Conservation (phyloP, 2,113 vertebrate genomes). For the Aspidoscelis tigris region DNA sequence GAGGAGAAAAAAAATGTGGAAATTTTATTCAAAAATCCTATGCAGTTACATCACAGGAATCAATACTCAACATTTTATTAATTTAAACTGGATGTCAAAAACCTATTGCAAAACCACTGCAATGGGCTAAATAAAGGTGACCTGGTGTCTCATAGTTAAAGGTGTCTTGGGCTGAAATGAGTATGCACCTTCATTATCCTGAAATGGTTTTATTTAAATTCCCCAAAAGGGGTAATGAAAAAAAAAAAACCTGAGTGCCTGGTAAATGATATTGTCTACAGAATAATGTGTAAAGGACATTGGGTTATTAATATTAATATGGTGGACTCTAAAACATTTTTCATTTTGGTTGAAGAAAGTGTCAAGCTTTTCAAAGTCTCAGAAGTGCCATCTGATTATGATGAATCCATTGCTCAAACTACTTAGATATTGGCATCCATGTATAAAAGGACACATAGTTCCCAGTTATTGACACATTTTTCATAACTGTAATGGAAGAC, state of each 20-base stretch:
- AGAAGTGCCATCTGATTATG: slow-evolving; percentile 11
- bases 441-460: slow-evolving; percentile 24
- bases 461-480: slow-evolving; percentile 36
- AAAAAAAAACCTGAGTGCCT: slow-evolving; percentile 2
- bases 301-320: slow-evolving; percentile 49
- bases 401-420: slow-evolving; percentile 30
- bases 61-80: not conserved
- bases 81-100: slow-evolving; percentile 11
- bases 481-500: slow-evolving; percentile 27
- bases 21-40: not conserved
- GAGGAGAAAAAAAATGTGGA: too few species aligned
- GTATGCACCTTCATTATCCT: not conserved
- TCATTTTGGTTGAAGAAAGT: slow-evolving; percentile 30
- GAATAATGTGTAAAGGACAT: slow-evolving; percentile 35
- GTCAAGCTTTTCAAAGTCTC: slow-evolving; percentile 32
- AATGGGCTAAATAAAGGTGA: not conserved
- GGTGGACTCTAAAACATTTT: slow-evolving; percentile 25
- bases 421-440: slow-evolving; percentile 12
- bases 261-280: slow-evolving; percentile 33
- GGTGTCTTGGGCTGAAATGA: not conserved
- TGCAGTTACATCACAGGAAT: not conserved
- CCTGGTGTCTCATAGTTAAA: not conserved
- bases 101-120: not conserved
- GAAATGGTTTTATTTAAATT: slow-evolving; percentile 15
- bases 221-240: not conserved